Evolutionary conservation across 2,888 invertebrate genomes (phyloP).

Genomic region (Diaprepes abbreviatus): DNA sequence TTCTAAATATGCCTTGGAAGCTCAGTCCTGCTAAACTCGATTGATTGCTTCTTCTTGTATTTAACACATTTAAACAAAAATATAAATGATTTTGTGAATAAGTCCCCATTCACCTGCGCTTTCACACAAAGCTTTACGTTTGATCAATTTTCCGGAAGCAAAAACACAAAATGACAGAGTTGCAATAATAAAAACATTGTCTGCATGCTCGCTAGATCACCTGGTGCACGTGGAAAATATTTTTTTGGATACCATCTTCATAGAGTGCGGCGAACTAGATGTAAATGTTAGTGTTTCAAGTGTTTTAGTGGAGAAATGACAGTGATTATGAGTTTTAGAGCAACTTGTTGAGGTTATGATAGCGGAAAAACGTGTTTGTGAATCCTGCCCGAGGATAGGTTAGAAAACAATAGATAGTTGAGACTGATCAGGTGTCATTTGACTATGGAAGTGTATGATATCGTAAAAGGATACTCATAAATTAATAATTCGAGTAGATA

Average conservation of each 20-base stretch:
- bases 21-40: too few species aligned
- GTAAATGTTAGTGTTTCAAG: too few species aligned
- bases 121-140: slow-evolving; percentile 55
- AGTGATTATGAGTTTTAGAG: background rate
- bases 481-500: too few species aligned
- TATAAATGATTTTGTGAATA: slow-evolving; percentile 15
- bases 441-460: too few species aligned
- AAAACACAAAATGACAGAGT: slow-evolving; percentile 37
- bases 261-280: slow-evolving; percentile 15
- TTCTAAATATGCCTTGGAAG: too few species aligned
- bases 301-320: background rate
- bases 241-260: background rate
- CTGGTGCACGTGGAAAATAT: slow-evolving; percentile 10
- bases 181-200: slow-evolving; percentile 38
- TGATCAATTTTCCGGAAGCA: slow-evolving; percentile 61
- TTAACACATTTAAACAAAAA: too few species aligned
- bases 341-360: background rate
- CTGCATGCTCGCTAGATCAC: slow-evolving; percentile 22
- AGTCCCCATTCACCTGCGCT: slow-evolving; percentile 58
- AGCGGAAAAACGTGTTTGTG: background rate
- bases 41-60: too few species aligned
- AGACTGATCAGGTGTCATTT: too few species aligned
- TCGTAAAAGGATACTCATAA: too few species aligned
- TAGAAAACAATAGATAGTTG: too few species aligned
- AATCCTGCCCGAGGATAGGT: too few species aligned